phyloP scores from a whole-genome alignment of 2,888 invertebrate genomes.

The Gortyna flavago region DNA sequence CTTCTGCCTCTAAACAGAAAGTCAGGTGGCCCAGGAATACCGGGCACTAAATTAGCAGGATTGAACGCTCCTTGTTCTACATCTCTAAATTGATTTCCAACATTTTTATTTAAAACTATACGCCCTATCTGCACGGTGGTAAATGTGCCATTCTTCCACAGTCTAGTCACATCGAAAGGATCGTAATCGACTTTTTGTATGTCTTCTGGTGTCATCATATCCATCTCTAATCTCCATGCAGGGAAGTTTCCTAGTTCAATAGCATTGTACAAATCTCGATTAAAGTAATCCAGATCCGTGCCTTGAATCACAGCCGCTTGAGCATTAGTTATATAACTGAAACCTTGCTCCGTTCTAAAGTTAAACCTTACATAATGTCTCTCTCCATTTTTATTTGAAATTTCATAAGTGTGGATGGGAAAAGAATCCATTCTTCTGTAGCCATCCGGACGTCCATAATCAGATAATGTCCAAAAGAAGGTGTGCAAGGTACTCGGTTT shows the following conservation, averaged over 20 bases:
- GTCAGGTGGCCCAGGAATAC: conserved; percentile 88
- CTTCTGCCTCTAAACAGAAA: conserved; percentile 87
- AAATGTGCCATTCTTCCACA: conserved; percentile 84
- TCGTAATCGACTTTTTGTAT: conserved; percentile 79
- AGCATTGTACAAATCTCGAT: conserved; percentile 95
- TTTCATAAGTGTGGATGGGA: conserved; percentile 96
- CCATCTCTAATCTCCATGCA: conserved; percentile 83
- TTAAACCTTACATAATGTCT: conserved; percentile 96
- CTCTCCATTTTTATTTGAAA: conserved; percentile 93
- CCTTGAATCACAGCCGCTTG: conserved; percentile 91
- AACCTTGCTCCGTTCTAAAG: conserved; percentile 95
- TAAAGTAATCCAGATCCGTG: conserved; percentile 94
- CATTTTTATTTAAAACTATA: conserved; percentile 86
- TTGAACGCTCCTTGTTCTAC: conserved; percentile 88
- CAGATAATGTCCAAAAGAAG: conserved; percentile 93
- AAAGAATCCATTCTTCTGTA: conserved; percentile 97
- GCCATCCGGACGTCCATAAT: conserved; percentile 96
- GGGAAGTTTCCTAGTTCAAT: conserved; percentile 91
- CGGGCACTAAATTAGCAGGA: conserved; percentile 78
- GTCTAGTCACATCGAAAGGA: conserved; percentile 85
- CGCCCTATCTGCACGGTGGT: conserved; percentile 87
- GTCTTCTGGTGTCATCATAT: conserved; percentile 81
- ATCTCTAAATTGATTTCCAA: conserved; percentile 86
- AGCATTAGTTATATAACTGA: conserved; percentile 87
- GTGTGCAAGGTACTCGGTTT: conserved; percentile 93